Percentiles rank a stretch among this genome's conserved stretches.
phyloP scores from a whole-genome alignment of 1,140 invertebrate species.

The Neomicropteryx cornuta region DNA sequence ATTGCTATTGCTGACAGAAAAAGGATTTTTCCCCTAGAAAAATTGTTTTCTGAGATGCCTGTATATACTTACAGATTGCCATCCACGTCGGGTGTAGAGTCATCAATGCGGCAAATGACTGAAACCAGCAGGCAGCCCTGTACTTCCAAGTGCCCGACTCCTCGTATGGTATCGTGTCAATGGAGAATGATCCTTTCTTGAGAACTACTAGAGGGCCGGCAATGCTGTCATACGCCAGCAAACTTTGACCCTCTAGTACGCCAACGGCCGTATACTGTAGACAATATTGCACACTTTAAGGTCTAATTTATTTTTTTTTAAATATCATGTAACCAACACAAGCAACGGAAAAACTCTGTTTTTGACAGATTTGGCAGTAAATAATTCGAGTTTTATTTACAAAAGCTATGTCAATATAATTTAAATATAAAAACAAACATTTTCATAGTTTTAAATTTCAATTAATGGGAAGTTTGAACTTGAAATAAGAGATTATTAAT shows the following conservation, averaged over 20 bases:
- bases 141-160: slow-evolving; percentile 36
- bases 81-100: slow-evolving; percentile 38
- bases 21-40: too few relatives aligned
- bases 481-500: not conserved
- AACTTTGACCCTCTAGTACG: slow-evolving; percentile 48
- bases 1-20: not conserved
- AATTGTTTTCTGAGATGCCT: not conserved
- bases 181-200: slow-evolving; percentile 32
- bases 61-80: slow-evolving; percentile 27
- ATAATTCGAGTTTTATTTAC: not conserved
- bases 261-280: slow-evolving; percentile 62
- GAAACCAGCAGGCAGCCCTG: slow-evolving; percentile 30
- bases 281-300: slow-evolving; percentile 1
- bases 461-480: not conserved
- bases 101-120: slow-evolving; percentile 38
- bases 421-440: not conserved
- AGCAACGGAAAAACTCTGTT: not conserved
- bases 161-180: slow-evolving; percentile 26
- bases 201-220: slow-evolving; percentile 31
- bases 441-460: not conserved
- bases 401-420: not conserved
- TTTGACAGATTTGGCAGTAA: not conserved
- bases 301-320: slow-evolving; percentile 1
- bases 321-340: not conserved
- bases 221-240: slow-evolving; percentile 51